Base-by-base conservation (phyloP, 92 coral and sea anemone species). In the Desmophyllum pertusum region DNA sequence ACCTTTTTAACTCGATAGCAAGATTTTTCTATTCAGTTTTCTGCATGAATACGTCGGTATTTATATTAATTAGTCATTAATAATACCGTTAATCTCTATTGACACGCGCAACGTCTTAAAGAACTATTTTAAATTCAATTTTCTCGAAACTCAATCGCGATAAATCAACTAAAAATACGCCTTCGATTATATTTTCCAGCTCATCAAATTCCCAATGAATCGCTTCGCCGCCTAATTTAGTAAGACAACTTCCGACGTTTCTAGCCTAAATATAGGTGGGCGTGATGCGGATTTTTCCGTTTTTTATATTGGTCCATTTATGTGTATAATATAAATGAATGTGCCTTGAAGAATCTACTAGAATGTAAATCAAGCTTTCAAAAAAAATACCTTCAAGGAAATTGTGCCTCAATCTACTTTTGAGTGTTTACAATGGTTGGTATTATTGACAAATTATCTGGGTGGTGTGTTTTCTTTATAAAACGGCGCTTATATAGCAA, bases 91-190 rank as follows among this genome's bases (percentile, higher is more conserved):
- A 57, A 57, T 57, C 81, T 61, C 39, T 17, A 17, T 4, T 61
- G 81, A 77, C 81, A 77, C 43, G 33, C 25, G 31, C 53, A 38
- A 35, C 45, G 73, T 37, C 8, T 37, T 38, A 36, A n/a, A 36
- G 73, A 43, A 39, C 81, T 38, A 61, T 27, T 77, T 41, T 77
- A 77, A 57, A 59, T 57, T 75, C 79, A 75, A 75, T 75, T 75
- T 75, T 77, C 73, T 14, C 11, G 81, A n/a, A 77, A 77, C 51
- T 14, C 17, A 61, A 40, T 77, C 70, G 17, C 33, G 25, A 15
- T 77, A 51, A 59, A 77, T 57, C 13, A n/a, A n/a, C 38, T 27
- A 11, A 25, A 77, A 51, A 35, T 52, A 53, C 30, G 9, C 23
- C 10, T 9, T 10, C 21, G n/a, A n/a, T n/a, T 53, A 75, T 72